Evolutionary conservation across 2,888 invertebrate genomes (phyloP), one percentile per base, ranked within the genome.

Genomic region (Rhagium mordax): DNA sequence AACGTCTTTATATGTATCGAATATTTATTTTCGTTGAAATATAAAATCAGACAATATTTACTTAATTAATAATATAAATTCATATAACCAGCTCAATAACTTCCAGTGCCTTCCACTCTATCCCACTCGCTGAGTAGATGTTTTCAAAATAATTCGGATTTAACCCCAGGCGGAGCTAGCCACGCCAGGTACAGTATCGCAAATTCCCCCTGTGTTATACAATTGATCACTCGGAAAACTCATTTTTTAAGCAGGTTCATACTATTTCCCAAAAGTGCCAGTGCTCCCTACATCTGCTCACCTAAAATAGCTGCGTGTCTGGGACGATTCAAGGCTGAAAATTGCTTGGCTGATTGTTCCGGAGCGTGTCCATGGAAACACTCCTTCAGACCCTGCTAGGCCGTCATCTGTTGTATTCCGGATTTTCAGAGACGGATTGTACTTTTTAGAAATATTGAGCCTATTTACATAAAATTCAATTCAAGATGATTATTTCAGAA

Each of bases 281-380:
- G 77, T 73, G 66, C 73, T 67, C 77, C 73, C 77, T 79, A 29
- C 71, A 80, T 77, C 78, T 64, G 81, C 57, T 72, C 81, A 75
- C 60, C 71, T 60, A 75, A 71, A 78, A 62, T 55, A 47, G 65
- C 57, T 64, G 71, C 62, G 73, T 70, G 71, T 70, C 55, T 41
- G 49, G 16, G 64, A 47, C 29, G 47, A 48, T 59, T 59, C 51
- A 49, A 66, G 67, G 53, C 74, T 53, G 70, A 57, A 73, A 75
- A 71, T 77, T 67, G 74, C 70, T 69, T 81, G 81, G 80, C 16
- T 51, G 70, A 72, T 74, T 78, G 74, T 70, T 72, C 75, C 74
- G 75, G 76, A 77, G 81, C 83, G 85, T 84, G 84, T 78, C 84
- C 85, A 85, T 85, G 85, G 85, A 83, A 84, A 85, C 85, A 81